Base-by-base conservation (phyloP, 2,113 vertebrate genomes). In the Otocyon megalotis region DNA sequence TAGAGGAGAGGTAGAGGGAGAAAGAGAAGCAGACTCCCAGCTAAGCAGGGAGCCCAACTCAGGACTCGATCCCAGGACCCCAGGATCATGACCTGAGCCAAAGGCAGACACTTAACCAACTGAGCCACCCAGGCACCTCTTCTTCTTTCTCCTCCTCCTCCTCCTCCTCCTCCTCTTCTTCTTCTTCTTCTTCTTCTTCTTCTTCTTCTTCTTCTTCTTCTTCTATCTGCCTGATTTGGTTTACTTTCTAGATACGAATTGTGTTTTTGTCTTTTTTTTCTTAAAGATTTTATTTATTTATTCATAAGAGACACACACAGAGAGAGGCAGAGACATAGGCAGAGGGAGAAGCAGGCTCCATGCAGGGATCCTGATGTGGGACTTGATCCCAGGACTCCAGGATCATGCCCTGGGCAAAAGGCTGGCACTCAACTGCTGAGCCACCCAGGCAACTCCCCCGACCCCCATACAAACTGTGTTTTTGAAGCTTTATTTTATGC, bases 231-330 rank as follows among this genome's bases (percentile, higher is more conserved):
- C 54, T 67, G 9, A 85, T 82, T 93, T 90, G 79, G 74, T 35
- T 94, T 35, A 94, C 30, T 83, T 94, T 79, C 12, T 89, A 93
- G 58, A 48, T 65, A 65, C n/a, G 58, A 85, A 35, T 35, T 32
- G 8, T 43, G 43, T 85, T 93, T 93, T 85, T 60, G 11, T 43
- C 43, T 43, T 43, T 43, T 43, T 7, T 43, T 43, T 43, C 6
- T 43, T 43, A 43, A 43, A 43, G 43, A 43, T 43, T 43, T 43
- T 43, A 43, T 43, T 43, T 7, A 43, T 43, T 43, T 43, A 43
- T 43, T 43, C 43, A 43, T 43, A 43, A 43, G 43, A 43, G 43
- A 43, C 43, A 43, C 43, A 43, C 1, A 43, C 6, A 43, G 6
- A 43, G 43, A 43, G 43, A 43, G 43, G 43, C 6, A 43, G 43